Evolutionary conservation across 2,888 invertebrate genomes (phyloP), one percentile per base, ranked within the genome.

Genomic region (Andrena dorsata): DNA sequence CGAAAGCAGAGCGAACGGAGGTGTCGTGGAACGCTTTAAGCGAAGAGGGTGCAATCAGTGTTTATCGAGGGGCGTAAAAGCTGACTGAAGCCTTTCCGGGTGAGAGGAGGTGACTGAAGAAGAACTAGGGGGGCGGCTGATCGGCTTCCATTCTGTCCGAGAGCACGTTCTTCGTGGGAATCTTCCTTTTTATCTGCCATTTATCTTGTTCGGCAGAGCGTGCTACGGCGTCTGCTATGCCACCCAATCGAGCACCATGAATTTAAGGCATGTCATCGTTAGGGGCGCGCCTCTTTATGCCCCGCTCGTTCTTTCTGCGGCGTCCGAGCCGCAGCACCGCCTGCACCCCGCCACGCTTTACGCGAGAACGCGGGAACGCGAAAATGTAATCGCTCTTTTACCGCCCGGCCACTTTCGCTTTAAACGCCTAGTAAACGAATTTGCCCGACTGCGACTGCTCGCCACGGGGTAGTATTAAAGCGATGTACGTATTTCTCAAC

Each of bases 11-110:
- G 28, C 26, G 75, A 69, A 16, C n/a, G 13, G 51, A 49, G 26
- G 51, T 49, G 58, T 49, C n/a, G 68, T 2, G 53, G 47, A 28
- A 32, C 32, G 51, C 10, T 72, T 72, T 47, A 53, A 56, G 49
- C 28, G 28, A 20, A 35, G 26, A 49, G 76, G 63, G 41, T 26
- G 72, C 80, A 69, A 86, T 87, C 87, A 61, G 82, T 86, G 80
- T 87, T 86, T 87, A 87, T 82, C 79, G 86, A 76, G 64, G 71
- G 68, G 53, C 72, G 80, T 75, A 82, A 87, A 86, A 79, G 71
- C 82, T 51, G 41, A 79, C 41, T 41, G 41, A 41, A 83, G 76
- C 78, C 77, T 60, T 63, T 41, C 60, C 28, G 56, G 53, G 72
- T 32, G 69, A 75, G 41, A 41, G 41, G 41, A 16, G 41, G 41